Percentiles rank a stretch among this genome's conserved stretches.
Conservation (phyloP, 2,113 vertebrate genomes). For the Thamnophis sirtalis region DNA sequence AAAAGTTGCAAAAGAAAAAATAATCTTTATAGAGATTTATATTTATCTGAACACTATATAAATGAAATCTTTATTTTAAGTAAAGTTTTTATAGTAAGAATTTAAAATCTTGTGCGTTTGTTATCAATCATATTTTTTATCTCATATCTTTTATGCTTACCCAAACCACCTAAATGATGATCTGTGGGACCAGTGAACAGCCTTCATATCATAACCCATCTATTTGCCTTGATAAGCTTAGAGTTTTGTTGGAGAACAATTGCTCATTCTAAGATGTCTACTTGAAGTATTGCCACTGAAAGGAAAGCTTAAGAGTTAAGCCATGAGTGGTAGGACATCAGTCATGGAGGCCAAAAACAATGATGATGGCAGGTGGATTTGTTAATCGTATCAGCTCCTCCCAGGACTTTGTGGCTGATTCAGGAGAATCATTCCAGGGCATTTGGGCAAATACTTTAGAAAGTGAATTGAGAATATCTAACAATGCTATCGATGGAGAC, state of each 20-base stretch:
- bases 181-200: background rate
- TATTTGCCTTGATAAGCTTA: background rate
- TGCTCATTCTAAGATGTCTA: background rate
- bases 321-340: background rate
- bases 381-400: background rate
- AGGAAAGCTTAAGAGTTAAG: background rate
- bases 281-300: background rate
- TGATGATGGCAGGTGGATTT: background rate
- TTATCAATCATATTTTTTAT: background rate
- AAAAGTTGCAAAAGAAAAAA: constrained; percentile 21
- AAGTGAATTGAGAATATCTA: background rate
- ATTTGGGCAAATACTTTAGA: background rate
- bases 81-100: constrained; percentile 12
- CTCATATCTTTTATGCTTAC: background rate
- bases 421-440: background rate
- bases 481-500: background rate
- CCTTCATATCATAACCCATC: background rate
- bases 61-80: constrained; percentile 1
- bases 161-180: background rate
- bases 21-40: constrained; percentile 11
- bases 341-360: background rate
- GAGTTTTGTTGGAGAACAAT: background rate
- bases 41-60: background rate
- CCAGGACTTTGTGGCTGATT: background rate
- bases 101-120: background rate